These are phyloP conservation scores for Ptychobarbus kaznakovi DNA, from an alignment of 2,797 vertebrate species.

Conservation along the genomic window DNA sequence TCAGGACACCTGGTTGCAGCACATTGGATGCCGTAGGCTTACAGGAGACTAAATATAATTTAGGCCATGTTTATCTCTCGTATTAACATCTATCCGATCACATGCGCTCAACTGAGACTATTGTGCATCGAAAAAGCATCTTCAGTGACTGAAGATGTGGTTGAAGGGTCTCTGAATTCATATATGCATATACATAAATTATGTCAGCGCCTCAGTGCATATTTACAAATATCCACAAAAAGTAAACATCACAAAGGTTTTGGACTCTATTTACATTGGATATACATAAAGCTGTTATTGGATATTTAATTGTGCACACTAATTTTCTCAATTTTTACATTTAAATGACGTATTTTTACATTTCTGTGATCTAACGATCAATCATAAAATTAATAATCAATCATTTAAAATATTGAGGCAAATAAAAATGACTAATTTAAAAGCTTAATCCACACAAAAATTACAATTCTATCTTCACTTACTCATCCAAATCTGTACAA, in stretches of 20 bases:
- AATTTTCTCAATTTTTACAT: background rate
- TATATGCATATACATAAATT: background rate
- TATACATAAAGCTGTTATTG: background rate
- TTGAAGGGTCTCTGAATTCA: slow-evolving; percentile 2
- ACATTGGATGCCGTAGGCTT: background rate
- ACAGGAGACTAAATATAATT: slow-evolving; percentile 6
- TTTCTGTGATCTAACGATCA: background rate
- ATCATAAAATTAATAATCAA: background rate
- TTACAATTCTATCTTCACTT: background rate
- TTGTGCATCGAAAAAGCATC: background rate
- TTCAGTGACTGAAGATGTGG: background rate
- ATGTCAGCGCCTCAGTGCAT: background rate
- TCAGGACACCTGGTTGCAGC: slow-evolving; percentile 10
- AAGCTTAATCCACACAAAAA: background rate
- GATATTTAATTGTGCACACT: background rate
- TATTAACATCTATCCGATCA: slow-evolving; percentile 1
- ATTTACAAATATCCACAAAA: background rate
- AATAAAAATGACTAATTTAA: background rate
- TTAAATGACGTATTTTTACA: background rate
- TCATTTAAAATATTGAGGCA: background rate
- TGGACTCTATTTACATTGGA: background rate
- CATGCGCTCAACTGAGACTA: background rate
- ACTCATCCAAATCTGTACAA: background rate
- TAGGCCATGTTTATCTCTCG: slow-evolving; percentile 16
- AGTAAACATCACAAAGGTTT: background rate